Percentiles rank a stretch among this genome's conserved stretches.
phyloP scores from a whole-genome alignment of 2,888 invertebrate species.

The Pterostichus madidus region DNA sequence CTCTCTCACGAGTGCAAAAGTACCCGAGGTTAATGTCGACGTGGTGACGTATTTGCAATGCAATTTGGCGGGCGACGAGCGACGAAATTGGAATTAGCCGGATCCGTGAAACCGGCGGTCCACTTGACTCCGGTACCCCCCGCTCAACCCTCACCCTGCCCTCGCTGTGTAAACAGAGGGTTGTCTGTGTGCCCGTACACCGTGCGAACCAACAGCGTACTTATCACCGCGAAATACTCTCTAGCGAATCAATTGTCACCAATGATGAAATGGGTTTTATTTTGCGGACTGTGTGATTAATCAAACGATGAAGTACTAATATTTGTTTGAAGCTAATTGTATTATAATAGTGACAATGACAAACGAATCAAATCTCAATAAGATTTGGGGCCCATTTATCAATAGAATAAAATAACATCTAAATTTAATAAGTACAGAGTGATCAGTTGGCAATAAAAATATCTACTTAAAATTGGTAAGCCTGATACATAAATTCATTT shows the following conservation, averaged over 20 bases:
- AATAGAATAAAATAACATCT: too few relatives aligned
- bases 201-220: conserved; percentile 8
- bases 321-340: too few relatives aligned
- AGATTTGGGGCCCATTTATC: too few relatives aligned
- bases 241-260: not conserved
- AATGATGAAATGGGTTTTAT: not conserved
- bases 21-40: not conserved
- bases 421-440: too few relatives aligned
- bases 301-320: too few relatives aligned
- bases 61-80: conserved; percentile 29
- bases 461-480: too few relatives aligned
- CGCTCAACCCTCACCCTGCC: not conserved
- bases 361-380: not conserved
- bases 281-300: not conserved
- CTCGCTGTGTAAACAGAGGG: conserved; percentile 30
- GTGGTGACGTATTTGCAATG: conserved; percentile 36
- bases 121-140: conserved; percentile 27
- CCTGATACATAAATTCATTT: too few relatives aligned
- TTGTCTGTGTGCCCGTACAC: conserved; percentile 8
- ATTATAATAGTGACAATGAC: not conserved
- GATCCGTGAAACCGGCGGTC: conserved; percentile 24
- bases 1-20: conserved; percentile 2
- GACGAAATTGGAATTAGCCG: conserved; percentile 47
- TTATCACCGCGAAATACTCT: not conserved
- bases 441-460: too few relatives aligned